These are phyloP conservation scores for Myoxocephalus aenaeus DNA, from an alignment of 2,797 vertebrate species.

Conservation along the genomic window DNA sequence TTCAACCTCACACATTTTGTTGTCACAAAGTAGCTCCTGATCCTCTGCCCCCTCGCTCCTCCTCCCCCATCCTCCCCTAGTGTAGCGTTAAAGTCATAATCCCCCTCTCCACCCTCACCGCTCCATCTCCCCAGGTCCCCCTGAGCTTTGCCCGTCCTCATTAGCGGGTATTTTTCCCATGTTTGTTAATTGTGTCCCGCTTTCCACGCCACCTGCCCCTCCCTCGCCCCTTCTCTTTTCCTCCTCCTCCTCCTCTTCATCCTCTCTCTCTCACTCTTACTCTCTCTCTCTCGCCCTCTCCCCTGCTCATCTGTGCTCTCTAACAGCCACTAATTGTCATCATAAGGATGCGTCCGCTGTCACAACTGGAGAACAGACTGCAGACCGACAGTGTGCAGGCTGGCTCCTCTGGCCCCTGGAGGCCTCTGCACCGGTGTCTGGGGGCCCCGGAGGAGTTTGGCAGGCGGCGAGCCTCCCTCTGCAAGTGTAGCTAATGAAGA, in stretches of 20 bases:
- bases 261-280: conserved; percentile 17
- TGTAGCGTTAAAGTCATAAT: conserved; percentile 66
- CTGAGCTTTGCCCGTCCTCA: conserved; percentile 86
- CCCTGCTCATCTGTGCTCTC: conserved; percentile 88
- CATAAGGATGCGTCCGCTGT: conserved; percentile 89
- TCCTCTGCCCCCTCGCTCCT: neutral
- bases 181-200: conserved; percentile 92
- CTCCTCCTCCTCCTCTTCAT: conserved; percentile 51
- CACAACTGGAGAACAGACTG: conserved; percentile 95
- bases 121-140: conserved; percentile 59
- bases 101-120: conserved; percentile 50
- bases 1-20: conserved; percentile 20
- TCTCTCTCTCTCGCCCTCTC: conserved; percentile 54
- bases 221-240: conserved; percentile 31
- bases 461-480: conserved; percentile 82
- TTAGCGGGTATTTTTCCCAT: conserved; percentile 91
- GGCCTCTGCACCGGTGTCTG: conserved; percentile 59
- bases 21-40: conserved; percentile 65
- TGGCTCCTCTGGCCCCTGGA: conserved; percentile 80
- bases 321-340: conserved; percentile 94
- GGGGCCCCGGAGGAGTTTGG: conserved; percentile 74
- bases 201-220: conserved; percentile 88
- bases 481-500: conserved; percentile 88
- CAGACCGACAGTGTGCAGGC: conserved; percentile 83
- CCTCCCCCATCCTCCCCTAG: conserved; percentile 27